Evolutionary conservation across 2,113 vertebrate species (phyloP), one percentile per base, ranked within the genome.

Genomic region (Synodontis membranacea): DNA sequence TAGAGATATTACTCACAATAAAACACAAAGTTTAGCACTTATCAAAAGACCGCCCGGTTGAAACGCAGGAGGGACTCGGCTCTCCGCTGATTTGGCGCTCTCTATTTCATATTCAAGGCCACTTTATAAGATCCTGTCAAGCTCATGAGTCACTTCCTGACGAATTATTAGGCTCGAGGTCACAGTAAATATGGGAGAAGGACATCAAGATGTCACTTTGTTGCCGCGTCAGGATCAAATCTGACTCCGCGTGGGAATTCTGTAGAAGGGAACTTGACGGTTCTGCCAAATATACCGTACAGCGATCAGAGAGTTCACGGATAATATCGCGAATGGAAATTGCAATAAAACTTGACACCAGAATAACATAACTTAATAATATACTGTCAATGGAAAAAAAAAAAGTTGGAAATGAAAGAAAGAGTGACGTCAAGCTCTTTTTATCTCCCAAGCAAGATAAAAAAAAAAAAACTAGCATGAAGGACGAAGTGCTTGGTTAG

Each of bases 31-130:
- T 72, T 28, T 8, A 78, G 31, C 72, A 78, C 58, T 54, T 66
- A 78, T 87, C 80, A 64, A 78, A 83, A 66, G 86, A 76, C 80
- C 80, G 76, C 54, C 79, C 58, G 14, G 44, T 37, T 50, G 31
- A 84, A 34, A 58, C 39, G 7, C 25, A 46, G 9, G 21, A 14
- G 15, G 34, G 21, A 14, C 25, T 25, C 1, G 19, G 12, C 34
- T 39, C 7, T 12, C 28, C 2, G 21, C 79, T 44, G 62, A 68
- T 34, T 44, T 28, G 19, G 10, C 25, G 48, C 34, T 83, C 10
- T 1, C 31, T 76, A 31, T 62, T 34, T 64, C 28, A 82, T 23
- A 80, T 44, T 46, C 39, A 9, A 46, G 23, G 68, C 21, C n/a
- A 58, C 10, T 81, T 74, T 80, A 79, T 80, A 58, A 66, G 60